Evolutionary conservation across 2,888 invertebrate species (phyloP), one percentile per base, ranked within the genome.

Genomic region (Lingula anatina): DNA sequence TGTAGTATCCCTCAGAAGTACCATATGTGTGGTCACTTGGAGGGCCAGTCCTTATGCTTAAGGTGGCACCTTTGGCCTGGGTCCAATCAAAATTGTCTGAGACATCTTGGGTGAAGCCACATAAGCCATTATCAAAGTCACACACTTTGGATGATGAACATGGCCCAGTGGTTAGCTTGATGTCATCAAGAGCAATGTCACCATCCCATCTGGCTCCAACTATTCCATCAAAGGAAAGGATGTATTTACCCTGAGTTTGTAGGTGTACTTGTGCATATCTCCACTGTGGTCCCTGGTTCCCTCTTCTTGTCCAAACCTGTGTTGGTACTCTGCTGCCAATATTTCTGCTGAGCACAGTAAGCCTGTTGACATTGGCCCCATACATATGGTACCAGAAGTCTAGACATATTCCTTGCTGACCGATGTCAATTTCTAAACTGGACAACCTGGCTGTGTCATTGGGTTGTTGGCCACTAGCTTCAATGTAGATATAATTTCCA

Each of bases 401-500:
- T 39, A 74, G 59, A 46, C 73, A 74, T 21, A 60, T 54, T 2
- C 68, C 68, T 5, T 21, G 31, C 15, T 27, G 15, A 5, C 18
- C 5, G 4, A 18, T 26, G 26, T 41, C 21, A 20, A 44, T 50
- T 3, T 44, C 23, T 1, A 60, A 54, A 47, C 66, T 68, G 36
- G 64, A 47, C 20, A 71, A 50, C 25, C 64, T 57, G 5, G 70
- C 69, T 44, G 66, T 59, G 28, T 53, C 54, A 45, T 67, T 67
- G 5, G 47, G 41, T 18, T 21, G 9, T 15, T 31, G 31, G 9
- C 31, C 31, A 15, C 31, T 31, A 31, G 15, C 31, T 31, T 68
- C 66, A 41, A 70, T 65, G 49, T 57, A 70, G 27, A 65, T 57
- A 54, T 62, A 72, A 46, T 67, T 62, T 7, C 84, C 83, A 46